Percentiles rank a stretch among this genome's conserved stretches.
phyloP scores from a whole-genome alignment of 1,140 invertebrate species.

The Drosophila virilis region DNA sequence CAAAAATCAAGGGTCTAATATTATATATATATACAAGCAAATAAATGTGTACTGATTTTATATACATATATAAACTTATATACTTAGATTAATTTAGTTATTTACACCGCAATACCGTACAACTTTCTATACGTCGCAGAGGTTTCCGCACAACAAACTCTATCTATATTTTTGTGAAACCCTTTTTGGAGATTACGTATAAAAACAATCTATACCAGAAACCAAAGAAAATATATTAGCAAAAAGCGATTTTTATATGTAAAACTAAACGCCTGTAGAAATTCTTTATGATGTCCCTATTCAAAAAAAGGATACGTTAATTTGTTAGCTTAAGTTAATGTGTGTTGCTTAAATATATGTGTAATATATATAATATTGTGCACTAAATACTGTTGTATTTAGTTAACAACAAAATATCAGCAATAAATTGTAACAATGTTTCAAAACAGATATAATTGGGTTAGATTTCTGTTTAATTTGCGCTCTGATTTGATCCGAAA shows the following conservation, averaged over 20 bases:
- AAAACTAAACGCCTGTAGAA: slow-evolving; percentile 24
- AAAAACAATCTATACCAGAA: slow-evolving; percentile 33
- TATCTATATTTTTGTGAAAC: slow-evolving; percentile 74
- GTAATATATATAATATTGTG: slow-evolving; percentile 40
- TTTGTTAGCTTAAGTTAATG: slow-evolving; percentile 25
- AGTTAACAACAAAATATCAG: slow-evolving; percentile 66
- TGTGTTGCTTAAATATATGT: slow-evolving; percentile 54
- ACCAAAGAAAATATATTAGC: slow-evolving; percentile 17
- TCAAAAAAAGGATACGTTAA: slow-evolving; percentile 20
- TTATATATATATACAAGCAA: slow-evolving; percentile 30
- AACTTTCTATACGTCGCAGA: slow-evolving; percentile 42
- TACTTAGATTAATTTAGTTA: slow-evolving; percentile 59
- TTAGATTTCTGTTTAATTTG: too few species aligned
- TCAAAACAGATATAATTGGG: slow-evolving; percentile 25
- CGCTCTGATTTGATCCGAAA: too few species aligned
- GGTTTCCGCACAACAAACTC: slow-evolving; percentile 64
- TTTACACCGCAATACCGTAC: slow-evolving; percentile 50
- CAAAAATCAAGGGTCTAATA: neutral
- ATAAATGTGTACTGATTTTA: slow-evolving; percentile 43
- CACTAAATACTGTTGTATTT: slow-evolving; percentile 62
- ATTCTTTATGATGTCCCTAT: slow-evolving; percentile 19
- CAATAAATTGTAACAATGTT: slow-evolving; percentile 74
- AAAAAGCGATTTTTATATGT: slow-evolving; percentile 37
- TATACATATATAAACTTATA: slow-evolving; percentile 68
- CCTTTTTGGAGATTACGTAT: slow-evolving; percentile 62